Conservation (phyloP, 2,113 vertebrate species). For the Pyxicephalus adspersus region DNA sequence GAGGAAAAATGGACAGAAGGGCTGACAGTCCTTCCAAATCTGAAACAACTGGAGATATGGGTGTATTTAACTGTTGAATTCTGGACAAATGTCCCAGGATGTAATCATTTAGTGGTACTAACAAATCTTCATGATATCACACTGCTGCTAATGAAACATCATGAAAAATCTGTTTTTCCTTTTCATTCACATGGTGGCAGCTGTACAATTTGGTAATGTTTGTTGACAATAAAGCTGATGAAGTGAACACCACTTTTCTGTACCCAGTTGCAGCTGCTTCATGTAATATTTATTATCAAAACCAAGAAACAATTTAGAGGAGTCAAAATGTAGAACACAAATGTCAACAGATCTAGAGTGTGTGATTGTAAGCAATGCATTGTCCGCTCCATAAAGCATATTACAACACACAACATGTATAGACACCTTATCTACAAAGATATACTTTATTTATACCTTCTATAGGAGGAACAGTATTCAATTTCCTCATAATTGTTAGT, state of each 20-base stretch:
- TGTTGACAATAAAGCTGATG: constrained; percentile 26
- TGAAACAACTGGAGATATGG: too few relatives aligned
- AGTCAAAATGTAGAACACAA: constrained; percentile 40
- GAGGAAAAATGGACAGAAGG: too few relatives aligned
- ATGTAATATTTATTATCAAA: constrained; percentile 36
- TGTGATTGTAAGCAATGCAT: background rate
- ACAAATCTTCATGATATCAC: background rate
- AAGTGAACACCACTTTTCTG: constrained; percentile 21
- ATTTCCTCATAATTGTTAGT: background rate
- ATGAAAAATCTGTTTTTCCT: constrained; percentile 32
- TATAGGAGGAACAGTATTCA: background rate
- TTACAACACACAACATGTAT: constrained; percentile 8
- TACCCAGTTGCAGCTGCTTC: constrained; percentile 21
- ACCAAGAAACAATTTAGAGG: constrained; percentile 29
- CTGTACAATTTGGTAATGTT: constrained; percentile 46
- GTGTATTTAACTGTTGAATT: background rate
- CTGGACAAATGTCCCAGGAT: background rate
- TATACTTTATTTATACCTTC: background rate
- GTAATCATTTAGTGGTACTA: background rate
- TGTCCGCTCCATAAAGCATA: background rate
- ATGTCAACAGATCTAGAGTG: constrained; percentile 17
- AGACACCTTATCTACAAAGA: constrained; percentile 10
- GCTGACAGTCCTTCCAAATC: too few relatives aligned
- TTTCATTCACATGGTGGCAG: constrained; percentile 26
- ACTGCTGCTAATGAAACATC: constrained; percentile 1